These are phyloP conservation scores for Oryctolagus cuniculus DNA, from an alignment of 2,113 vertebrate species.

Conservation along the genomic window mOryCun1.1 NC_091445.1:28393501-28394000, in stretches of 20 bases:
- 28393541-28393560: too few relatives aligned
- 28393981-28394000: not conserved
- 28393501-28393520: too few relatives aligned
- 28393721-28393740: not conserved
- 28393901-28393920: not conserved
- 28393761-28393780: not conserved
- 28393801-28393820: not conserved
- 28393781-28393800: not conserved
- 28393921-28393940: not conserved
- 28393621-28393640: not conserved
- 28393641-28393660: not conserved
- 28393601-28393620: not conserved
- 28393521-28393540: too few relatives aligned
- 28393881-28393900: not conserved
- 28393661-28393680: not conserved
- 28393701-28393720: too few relatives aligned
- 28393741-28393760: not conserved
- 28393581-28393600: not conserved
- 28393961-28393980: not conserved
- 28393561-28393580: not conserved
- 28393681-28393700: not conserved
- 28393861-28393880: not conserved
- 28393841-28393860: slow-evolving; percentile 18
- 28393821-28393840: slow-evolving; percentile 33
- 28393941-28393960: not conserved